Evolutionary conservation across 2,113 vertebrate genomes (phyloP), one percentile per base, ranked within the genome.

Genomic region (Zeus faber): DNA sequence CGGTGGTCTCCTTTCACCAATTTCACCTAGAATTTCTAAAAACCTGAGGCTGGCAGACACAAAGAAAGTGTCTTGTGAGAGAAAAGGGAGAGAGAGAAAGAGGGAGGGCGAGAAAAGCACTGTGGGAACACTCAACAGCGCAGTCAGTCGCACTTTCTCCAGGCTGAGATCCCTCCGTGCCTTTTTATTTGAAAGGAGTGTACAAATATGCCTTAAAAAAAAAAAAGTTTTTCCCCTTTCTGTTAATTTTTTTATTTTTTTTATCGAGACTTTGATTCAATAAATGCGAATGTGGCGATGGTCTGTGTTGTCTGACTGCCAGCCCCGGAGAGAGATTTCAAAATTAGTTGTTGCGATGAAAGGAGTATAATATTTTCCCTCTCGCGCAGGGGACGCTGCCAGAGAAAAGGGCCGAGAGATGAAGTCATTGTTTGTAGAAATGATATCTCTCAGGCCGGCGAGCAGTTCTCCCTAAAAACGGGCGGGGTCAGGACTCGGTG

Each of bases 321-420:
- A n/a, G n/a, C n/a, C n/a, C n/a, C n/a, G n/a, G n/a, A n/a, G n/a
- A n/a, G n/a, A 35, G 49, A 14, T 10, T 35, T 3, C 11, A 50
- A 48, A 49, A 52, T 27, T 58, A 65, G 63, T 74, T 48, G 40
- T 72, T 70, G 65, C 66, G 62, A 49, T 43, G 45, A 50, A 51
- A 70, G 62, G 46, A 52, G 51, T 58, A 26, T 58, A 58, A 76
- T 62, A 58, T 72, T 77, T 67, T 69, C 39, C 61, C 40, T 67
- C 14, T 46, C 43, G 49, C n/a, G n/a, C n/a, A n/a, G n/a, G n/a
- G 43, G 29, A 37, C 51, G 66, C 45, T 23, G 46, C 57, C 54
- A 70, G 52, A 40, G 49, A 27, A 76, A 55, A n/a, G n/a, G n/a
- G 44, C 58, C 27, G 31, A 58, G 56, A 66, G 49, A 67, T 73